Evolutionary conservation across 1,140 invertebrate species (phyloP).

Genomic region (Neodiprion lecontei): DNA sequence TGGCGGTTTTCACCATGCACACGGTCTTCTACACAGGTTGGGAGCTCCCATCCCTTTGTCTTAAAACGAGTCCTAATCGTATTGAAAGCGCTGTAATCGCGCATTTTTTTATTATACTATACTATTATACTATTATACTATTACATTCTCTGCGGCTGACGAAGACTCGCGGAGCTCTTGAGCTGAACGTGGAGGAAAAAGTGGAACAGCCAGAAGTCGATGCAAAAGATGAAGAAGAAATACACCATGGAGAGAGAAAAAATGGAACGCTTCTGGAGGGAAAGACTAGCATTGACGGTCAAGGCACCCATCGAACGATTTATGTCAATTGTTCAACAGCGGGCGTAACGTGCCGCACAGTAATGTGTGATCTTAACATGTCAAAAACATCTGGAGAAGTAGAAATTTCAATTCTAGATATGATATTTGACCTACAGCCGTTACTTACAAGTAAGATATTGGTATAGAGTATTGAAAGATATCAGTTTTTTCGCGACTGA

Average conservation of each 20-base stretch:
- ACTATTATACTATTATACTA: too few relatives aligned
- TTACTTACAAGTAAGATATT: conserved; percentile 10
- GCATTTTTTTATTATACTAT: too few relatives aligned
- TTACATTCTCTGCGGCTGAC: not conserved
- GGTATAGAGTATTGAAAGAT: too few relatives aligned
- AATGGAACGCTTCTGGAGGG: not conserved
- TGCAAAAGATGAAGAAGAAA: not conserved
- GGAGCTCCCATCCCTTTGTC: too few relatives aligned
- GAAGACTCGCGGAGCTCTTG: not conserved
- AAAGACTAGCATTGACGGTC: not conserved
- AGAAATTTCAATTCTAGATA: conserved; percentile 30
- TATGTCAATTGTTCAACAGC: conserved; percentile 38
- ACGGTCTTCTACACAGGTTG: too few relatives aligned
- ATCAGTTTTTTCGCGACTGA: not conserved
- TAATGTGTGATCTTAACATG: conserved; percentile 32
- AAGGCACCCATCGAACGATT: conserved; percentile 4
- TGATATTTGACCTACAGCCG: conserved; percentile 29
- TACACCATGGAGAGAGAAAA: not conserved
- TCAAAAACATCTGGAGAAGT: conserved; percentile 37
- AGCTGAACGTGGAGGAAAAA: not conserved
- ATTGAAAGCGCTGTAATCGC: too few relatives aligned
- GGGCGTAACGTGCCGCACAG: conserved; percentile 29
- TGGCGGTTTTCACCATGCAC: not conserved
- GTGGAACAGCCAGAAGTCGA: not conserved
- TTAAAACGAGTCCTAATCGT: too few relatives aligned